Conservation (phyloP, 2,797 vertebrate genomes). For the Holocentrus rufus region DNA sequence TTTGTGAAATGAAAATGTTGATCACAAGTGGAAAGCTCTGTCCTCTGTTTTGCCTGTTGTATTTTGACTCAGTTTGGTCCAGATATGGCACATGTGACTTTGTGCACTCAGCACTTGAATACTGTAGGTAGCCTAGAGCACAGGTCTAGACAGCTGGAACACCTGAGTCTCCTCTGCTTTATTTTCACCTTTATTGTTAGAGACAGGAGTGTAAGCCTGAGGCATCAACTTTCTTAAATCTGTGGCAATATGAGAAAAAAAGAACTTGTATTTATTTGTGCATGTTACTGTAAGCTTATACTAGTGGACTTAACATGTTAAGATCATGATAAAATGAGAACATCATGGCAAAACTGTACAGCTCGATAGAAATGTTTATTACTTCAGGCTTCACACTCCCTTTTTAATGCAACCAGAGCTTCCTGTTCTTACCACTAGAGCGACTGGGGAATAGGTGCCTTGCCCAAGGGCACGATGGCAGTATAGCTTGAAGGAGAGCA, state of each 20-base stretch:
- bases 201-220: conserved; percentile 22
- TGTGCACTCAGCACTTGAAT: conserved; percentile 9
- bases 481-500: neutral
- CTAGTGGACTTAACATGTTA: neutral
- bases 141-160: conserved; percentile 41
- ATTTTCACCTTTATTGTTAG: neutral
- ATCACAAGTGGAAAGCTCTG: conserved; percentile 39
- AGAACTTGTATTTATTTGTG: conserved; percentile 1
- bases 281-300: conserved; percentile 15
- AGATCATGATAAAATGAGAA: conserved; percentile 10
- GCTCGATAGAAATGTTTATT: neutral
- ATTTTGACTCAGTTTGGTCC: conserved; percentile 23
- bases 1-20: conserved; percentile 54
- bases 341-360: conserved; percentile 13
- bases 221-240: conserved; percentile 26
- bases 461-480: neutral
- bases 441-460: neutral
- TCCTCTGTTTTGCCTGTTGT: conserved; percentile 23
- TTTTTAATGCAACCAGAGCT: too few species aligned
- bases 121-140: conserved; percentile 4
- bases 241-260: conserved; percentile 33
- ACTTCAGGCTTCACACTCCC: too few species aligned
- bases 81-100: conserved; percentile 19
- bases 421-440: neutral
- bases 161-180: conserved; percentile 49